Percentiles rank a stretch among this genome's conserved stretches.
phyloP scores from a whole-genome alignment of 2,888 invertebrate genomes.

The Lepidonotus clava region DNA sequence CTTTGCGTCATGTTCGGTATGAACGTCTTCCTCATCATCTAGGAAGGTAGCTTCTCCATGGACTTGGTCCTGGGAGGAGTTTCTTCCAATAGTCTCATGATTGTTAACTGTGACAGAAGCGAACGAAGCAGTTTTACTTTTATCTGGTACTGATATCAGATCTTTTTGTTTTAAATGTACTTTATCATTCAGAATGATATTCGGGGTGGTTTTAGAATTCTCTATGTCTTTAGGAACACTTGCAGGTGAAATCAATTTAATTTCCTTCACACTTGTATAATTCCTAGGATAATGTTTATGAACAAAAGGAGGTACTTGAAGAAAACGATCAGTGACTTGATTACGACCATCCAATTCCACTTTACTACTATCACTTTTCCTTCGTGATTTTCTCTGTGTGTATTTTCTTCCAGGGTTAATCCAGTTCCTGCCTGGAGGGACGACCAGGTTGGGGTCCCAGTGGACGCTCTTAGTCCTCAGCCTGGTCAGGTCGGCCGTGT shows the following conservation, averaged over 20 bases:
- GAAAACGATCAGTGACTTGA: background rate
- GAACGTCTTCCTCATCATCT: slow-evolving; percentile 7
- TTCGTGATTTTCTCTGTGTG: background rate
- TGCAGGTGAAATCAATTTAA: no score
- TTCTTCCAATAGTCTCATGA: background rate
- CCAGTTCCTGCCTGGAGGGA: background rate
- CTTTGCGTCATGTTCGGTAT: background rate
- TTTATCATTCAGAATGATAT: no score
- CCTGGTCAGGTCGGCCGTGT: no score
- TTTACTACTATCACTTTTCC: no score
- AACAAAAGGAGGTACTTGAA: background rate
- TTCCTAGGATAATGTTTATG: no score
- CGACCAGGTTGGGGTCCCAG: slow-evolving; percentile 21
- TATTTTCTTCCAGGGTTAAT: background rate
- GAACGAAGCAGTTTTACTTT: no score
- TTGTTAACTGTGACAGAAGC: no score
- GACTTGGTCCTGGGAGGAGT: background rate
- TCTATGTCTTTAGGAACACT: no score
- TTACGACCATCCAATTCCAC: no score
- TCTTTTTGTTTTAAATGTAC: no score
- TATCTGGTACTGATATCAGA: background rate
- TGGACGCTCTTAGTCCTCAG: background rate
- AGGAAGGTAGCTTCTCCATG: background rate
- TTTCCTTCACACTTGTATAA: no score
- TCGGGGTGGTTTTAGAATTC: no score